Percentiles rank a stretch among this genome's conserved stretches.
Conservation (phyloP, 1,140 invertebrate species). For the Trigoniulus corallinus region DNA sequence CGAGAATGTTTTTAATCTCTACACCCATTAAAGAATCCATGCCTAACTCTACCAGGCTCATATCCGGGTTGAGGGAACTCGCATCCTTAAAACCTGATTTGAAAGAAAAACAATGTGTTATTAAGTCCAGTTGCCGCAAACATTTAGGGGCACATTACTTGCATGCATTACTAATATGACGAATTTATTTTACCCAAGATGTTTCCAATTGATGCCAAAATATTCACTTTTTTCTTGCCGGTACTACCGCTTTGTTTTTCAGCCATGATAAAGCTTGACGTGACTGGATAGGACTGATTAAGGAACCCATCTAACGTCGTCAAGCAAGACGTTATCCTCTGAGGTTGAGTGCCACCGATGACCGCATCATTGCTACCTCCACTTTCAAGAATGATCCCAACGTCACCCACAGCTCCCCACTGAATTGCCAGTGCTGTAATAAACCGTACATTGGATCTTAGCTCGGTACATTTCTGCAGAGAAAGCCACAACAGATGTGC, state of each 20-base stretch:
- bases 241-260: constrained; percentile 35
- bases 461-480: too few species aligned
- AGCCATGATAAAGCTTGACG: constrained; percentile 61
- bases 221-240: constrained; percentile 10
- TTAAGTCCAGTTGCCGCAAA: constrained; percentile 20
- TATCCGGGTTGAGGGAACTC: constrained; percentile 48
- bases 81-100: constrained; percentile 52
- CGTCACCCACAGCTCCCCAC: constrained; percentile 96
- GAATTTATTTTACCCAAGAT: constrained; percentile 23
- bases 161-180: not conserved
- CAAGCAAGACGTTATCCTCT: constrained; percentile 76
- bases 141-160: too few species aligned
- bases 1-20: constrained; percentile 39
- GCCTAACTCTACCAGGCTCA: constrained; percentile 41
- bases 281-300: constrained; percentile 66
- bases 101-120: not conserved
- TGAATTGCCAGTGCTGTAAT: constrained; percentile 80
- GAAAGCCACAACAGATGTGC: too few species aligned
- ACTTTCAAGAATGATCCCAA: constrained; percentile 73
- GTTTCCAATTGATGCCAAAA: constrained; percentile 23
- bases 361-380: constrained; percentile 80
- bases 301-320: constrained; percentile 70
- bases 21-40: constrained; percentile 43
- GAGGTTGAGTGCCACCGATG: constrained; percentile 80
- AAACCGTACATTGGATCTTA: too few species aligned